Evolutionary conservation across 2,113 vertebrate species (phyloP).

Genomic region (Dicrurus megarhynchus): DNA sequence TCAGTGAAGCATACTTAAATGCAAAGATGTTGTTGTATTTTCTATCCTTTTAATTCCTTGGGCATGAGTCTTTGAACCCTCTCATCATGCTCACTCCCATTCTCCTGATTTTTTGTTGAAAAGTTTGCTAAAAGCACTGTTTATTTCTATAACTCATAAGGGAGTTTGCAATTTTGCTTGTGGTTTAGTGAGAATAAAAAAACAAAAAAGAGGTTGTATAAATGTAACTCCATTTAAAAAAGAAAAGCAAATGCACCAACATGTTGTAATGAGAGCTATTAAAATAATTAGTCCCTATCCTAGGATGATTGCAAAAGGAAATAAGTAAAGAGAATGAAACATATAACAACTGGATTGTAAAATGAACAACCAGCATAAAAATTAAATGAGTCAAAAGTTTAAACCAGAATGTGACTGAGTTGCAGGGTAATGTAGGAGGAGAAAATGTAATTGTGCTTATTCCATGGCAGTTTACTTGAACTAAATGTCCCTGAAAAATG

Average conservation of each 20-base stretch:
- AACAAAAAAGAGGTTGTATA: neutral
- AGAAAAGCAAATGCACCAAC: slow-evolving; percentile 28
- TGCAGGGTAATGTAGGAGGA: neutral
- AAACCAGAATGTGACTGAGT: neutral
- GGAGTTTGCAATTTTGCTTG: neutral
- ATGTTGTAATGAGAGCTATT: slow-evolving; percentile 49
- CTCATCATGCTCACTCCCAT: neutral
- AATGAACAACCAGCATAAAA: slow-evolving; percentile 39
- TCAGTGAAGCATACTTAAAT: neutral
- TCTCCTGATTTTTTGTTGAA: slow-evolving; percentile 5
- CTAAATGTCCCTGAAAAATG: neutral
- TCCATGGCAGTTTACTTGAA: neutral
- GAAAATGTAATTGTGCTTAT: slow-evolving; percentile 8
- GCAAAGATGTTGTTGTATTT: neutral
- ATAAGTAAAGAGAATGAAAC: slow-evolving; percentile 47
- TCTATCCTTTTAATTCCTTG: neutral
- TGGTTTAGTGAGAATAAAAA: neutral
- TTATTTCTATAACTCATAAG: neutral
- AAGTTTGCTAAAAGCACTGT: neutral
- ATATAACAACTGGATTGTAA: slow-evolving; percentile 33
- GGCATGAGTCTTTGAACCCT: neutral
- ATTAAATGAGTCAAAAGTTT: slow-evolving; percentile 31
- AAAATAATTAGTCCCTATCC: slow-evolving; percentile 58
- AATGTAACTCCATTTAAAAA: slow-evolving; percentile 17
- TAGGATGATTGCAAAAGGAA: slow-evolving; percentile 44